Evolutionary conservation across 2,113 vertebrate species (phyloP), one percentile per base, ranked within the genome.

Genomic region (Gymnogyps californianus): DNA sequence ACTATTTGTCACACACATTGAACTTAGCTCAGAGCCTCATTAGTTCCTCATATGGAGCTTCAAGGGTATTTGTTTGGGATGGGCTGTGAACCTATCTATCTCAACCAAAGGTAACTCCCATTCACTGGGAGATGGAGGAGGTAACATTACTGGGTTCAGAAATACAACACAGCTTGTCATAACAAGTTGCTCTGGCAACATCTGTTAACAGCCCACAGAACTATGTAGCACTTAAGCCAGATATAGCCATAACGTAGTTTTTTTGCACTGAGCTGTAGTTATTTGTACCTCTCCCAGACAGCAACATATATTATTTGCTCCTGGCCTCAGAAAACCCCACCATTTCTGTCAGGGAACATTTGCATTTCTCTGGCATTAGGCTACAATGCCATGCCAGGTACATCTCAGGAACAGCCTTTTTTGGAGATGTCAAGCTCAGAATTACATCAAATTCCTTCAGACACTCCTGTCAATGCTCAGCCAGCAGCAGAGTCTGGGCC

Each of bases 101-200:
- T 87, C 84, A 93, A 91, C 44, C 65, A 51, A 91, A 88, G 78
- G 65, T 91, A 96, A 94, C 82, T 91, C 75, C 49, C 58, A 83
- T 95, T 96, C 76, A 61, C 79, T 83, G 64, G 78, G 64, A 93
- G 90, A 80, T 83, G 76, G 75, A 95, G 75, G 78, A 90, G 88
- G 83, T 77, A 95, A 83, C 90, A 83, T 90, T 88, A 24, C 79
- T 80, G 83, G 91, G 86, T 83, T 96, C 96, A 96, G 80, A 96
- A 95, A 96, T 90, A 89, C 89, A 94, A 85, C 78, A 66, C 64
- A 92, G 49, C 96, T 70, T 96, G 96, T 96, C 92, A 88, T 88
- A 96, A 95, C 96, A 97, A 92, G 95, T 90, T 94, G 90, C 93
- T 95, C 93, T 95, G 93, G 93, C 93, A 97, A 96, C 92, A 96